Percentiles rank a stretch among this genome's conserved stretches.
Conservation (phyloP, 1,140 invertebrate genomes). For the Holotrichia oblita region DNA sequence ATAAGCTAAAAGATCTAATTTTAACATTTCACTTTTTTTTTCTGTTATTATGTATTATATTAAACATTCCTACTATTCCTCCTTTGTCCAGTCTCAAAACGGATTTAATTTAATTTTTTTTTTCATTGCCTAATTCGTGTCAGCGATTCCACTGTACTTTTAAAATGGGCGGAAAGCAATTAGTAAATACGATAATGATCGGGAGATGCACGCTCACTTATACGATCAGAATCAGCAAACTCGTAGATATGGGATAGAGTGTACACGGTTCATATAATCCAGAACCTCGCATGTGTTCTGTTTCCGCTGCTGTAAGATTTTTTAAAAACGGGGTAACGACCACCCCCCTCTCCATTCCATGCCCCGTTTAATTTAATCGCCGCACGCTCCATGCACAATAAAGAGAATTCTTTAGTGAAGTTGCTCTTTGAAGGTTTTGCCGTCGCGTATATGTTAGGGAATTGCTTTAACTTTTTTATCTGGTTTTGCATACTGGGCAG, state of each 20-base stretch:
- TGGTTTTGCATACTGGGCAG: slow-evolving; percentile 1
- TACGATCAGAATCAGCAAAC: slow-evolving; percentile 25
- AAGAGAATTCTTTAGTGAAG: slow-evolving; percentile 35
- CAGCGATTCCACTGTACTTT: background rate
- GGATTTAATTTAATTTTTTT: slow-evolving; percentile 10
- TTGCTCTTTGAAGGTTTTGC: slow-evolving; percentile 16
- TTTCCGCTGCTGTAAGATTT: slow-evolving; percentile 20
- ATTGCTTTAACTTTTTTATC: slow-evolving; percentile 19
- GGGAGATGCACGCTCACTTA: background rate
- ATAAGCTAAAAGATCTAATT: no score
- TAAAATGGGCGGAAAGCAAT: background rate
- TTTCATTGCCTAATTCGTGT: background rate
- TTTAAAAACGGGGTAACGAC: background rate
- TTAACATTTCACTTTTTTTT: no score
- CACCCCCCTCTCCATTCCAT: background rate
- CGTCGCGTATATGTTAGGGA: background rate
- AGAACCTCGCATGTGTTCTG: background rate
- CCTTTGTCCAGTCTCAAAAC: background rate
- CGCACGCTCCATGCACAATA: slow-evolving; percentile 14
- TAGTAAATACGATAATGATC: slow-evolving; percentile 16
- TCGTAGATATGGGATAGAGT: background rate
- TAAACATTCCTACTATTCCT: no score
- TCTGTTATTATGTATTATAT: no score
- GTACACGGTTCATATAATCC: background rate
- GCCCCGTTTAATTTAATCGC: slow-evolving; percentile 32